Evolutionary conservation across 2,888 invertebrate species (phyloP), one percentile per base, ranked within the genome.

Genomic region (Plemyria rubiginata): DNA sequence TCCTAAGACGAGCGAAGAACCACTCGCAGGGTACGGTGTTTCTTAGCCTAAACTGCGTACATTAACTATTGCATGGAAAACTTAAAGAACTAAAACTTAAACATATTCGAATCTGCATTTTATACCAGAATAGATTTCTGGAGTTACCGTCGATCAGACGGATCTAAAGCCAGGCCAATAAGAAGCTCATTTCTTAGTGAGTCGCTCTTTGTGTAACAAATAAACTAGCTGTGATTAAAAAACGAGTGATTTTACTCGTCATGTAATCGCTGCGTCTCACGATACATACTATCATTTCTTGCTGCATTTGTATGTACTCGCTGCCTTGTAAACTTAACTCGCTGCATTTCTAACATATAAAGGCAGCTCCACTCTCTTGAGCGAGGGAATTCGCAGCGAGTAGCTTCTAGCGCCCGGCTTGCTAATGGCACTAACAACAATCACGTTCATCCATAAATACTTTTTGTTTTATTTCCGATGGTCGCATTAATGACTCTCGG

Each of bases 11-110:
- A 32, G 38, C 12, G 51, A 36, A 32, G 12, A 43, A 36, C 9
- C 15, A 53, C 54, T 13, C 13, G 40, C 12, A 22, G 38, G 28
- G 9, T 13, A 15, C 15, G 49, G 49, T 7, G 12, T 48, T 48
- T 60, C 57, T 38, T 29, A 46, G 4, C 60, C 62, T 46, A 55
- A 43, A 54, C 54, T 49, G 46, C 56, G 51, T n/a, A n/a, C n/a
- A n/a, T 65, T 63, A 66, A 75, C 71, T 69, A 76, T 75, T 75
- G 72, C 73, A 77, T 79, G 74, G 76, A 77, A 73, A 76, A 74
- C 68, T 74, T 76, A 71, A 3, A 41, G 11, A 45, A 68, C 48
- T 65, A 70, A 72, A 66, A 56, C 69, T 66, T 69, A 67, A 70
- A 74, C 68, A 43, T 70, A 70, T 78, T 74, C 67, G 46, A 58